These are phyloP conservation scores for Sterrhoptilus dennistouni DNA, from an alignment of 2,113 vertebrate species.

Conservation along the genomic window DNA sequence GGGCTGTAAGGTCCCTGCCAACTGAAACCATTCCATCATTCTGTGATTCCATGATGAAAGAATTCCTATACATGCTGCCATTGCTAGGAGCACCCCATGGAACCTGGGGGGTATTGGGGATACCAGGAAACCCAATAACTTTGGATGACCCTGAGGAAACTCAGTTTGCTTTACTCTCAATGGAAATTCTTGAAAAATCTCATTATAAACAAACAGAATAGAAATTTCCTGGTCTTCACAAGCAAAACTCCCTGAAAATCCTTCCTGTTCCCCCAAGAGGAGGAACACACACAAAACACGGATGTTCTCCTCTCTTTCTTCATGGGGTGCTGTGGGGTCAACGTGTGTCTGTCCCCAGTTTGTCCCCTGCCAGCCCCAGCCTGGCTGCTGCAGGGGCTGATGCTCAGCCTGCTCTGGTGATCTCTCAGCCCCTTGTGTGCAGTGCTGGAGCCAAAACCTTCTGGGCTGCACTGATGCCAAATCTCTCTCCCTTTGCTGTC, in stretches of 20 bases:
- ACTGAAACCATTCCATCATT: not conserved
- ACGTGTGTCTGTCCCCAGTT: rapidly evolving
- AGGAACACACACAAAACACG: not conserved
- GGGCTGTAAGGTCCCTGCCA: rapidly evolving
- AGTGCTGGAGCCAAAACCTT: not conserved
- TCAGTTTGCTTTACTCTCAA: not conserved
- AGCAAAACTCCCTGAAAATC: not conserved
- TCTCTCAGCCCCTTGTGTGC: not conserved
- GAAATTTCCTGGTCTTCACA: not conserved
- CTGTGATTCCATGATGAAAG: not conserved
- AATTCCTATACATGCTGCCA: not conserved
- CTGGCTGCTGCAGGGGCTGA: not conserved
- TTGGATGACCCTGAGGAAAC: not conserved
- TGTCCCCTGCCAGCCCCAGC: not conserved
- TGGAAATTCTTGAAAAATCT: not conserved
- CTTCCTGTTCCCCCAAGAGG: no score
- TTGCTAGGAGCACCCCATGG: not conserved
- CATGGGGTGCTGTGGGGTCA: rapidly evolving
- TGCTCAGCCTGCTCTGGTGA: not conserved
- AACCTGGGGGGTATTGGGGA: not conserved
- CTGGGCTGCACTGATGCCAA: not conserved
- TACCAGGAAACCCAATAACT: not conserved
- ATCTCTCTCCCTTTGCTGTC: not conserved
- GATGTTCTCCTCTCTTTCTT: not conserved
- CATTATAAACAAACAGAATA: not conserved